phyloP scores from a whole-genome alignment of 2,888 invertebrate species.

The Hydriomena furcata region DNA sequence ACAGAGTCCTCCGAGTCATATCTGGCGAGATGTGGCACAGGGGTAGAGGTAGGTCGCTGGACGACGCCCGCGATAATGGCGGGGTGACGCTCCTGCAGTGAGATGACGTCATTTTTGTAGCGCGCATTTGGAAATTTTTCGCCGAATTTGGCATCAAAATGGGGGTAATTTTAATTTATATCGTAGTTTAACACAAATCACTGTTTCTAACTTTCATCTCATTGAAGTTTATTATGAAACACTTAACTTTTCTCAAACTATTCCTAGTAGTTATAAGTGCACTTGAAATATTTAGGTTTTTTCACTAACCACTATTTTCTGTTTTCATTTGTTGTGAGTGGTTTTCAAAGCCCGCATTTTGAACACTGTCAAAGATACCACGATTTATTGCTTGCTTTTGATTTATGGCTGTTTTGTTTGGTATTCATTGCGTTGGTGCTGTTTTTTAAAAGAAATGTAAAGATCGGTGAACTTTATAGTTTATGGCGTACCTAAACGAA shows the following conservation, averaged over 20 bases:
- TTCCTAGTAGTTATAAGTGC: no score
- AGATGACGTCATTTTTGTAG: conserved; percentile 79
- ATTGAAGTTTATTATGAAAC: no score
- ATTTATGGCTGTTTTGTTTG: conserved; percentile 16
- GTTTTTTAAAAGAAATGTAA: conserved; percentile 2
- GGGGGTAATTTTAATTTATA: no score
- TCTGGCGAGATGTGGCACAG: conserved; percentile 63
- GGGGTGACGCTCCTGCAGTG: conserved; percentile 79
- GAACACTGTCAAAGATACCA: conserved; percentile 16
- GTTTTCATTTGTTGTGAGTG: conserved; percentile 1
- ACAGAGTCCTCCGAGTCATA: conserved; percentile 59
- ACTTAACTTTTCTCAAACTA: no score
- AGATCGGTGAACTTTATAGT: background rate
- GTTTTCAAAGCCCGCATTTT: conserved; percentile 20
- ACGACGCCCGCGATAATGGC: conserved; percentile 75
- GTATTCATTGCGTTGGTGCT: conserved; percentile 27
- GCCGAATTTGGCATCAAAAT: conserved; percentile 12
- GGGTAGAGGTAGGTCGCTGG: conserved; percentile 57
- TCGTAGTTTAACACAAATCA: no score
- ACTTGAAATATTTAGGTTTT: no score
- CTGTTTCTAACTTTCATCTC: no score
- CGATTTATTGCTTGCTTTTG: conserved; percentile 17
- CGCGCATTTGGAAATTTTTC: conserved; percentile 64
- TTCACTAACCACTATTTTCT: background rate
- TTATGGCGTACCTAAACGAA: no score